Percentiles rank a stretch among this genome's conserved stretches.
Conservation (phyloP, 1,140 invertebrate species). For the Atta colombica region DNA sequence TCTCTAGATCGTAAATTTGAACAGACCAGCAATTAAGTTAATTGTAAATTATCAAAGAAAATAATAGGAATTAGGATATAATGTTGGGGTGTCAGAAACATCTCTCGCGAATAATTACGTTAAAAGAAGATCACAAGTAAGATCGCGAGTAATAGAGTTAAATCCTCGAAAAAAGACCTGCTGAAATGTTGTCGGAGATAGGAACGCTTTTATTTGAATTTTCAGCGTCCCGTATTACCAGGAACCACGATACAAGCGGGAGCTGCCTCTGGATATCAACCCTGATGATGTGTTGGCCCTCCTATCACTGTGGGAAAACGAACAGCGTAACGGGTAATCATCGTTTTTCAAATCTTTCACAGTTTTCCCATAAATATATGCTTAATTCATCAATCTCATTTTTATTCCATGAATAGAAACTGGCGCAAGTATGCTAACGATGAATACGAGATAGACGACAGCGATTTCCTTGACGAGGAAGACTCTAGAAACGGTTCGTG, state of each 20-base stretch:
- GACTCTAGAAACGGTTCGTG: conserved; percentile 74
- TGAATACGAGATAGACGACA: conserved; percentile 80
- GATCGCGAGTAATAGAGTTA: neutral
- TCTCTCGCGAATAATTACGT: too few species aligned
- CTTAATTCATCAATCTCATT: neutral
- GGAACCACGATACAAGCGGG: conserved; percentile 82
- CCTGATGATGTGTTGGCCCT: conserved; percentile 82
- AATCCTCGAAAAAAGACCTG: neutral
- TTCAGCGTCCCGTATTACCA: conserved; percentile 77
- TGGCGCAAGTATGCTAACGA: conserved; percentile 79
- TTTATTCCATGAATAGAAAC: conserved; percentile 69
- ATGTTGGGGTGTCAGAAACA: too few species aligned
- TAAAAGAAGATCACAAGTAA: too few species aligned
- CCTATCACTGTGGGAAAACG: conserved; percentile 81
- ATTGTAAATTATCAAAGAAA: too few species aligned
- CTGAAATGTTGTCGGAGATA: neutral
- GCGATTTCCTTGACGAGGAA: conserved; percentile 78
- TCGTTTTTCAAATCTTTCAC: neutral
- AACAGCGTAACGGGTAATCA: conserved; percentile 77
- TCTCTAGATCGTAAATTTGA: too few species aligned
- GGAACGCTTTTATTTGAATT: conserved; percentile 2
- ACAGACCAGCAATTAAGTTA: too few species aligned
- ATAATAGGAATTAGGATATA: too few species aligned
- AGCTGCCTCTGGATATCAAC: conserved; percentile 81
- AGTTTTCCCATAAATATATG: neutral